Evolutionary conservation across 2,797 vertebrate genomes (phyloP), one percentile per base, ranked within the genome.

Genomic region (Arnoldichthys spilopterus): DNA sequence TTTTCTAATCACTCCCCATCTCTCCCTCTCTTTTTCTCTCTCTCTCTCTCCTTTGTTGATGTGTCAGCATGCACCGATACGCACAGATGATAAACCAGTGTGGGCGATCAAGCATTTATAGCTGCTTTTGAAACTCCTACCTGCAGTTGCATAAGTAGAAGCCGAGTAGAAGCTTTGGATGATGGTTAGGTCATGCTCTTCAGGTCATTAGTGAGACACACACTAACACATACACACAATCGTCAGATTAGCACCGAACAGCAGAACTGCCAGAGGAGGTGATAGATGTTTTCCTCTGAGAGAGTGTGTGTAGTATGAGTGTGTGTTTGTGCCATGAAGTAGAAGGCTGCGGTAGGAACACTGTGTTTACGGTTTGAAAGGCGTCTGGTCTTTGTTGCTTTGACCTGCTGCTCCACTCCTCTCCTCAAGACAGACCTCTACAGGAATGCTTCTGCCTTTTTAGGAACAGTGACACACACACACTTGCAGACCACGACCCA

Each of bases 391-490:
- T 93, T 90, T 93, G 92, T 93, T 77, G 79, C 79, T 91, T 79
- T 89, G 85, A 74, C 72, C 83, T 71, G 20, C 72, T 76, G 45
- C 74, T 72, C 74, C 32, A 72, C 77, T 72, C 66, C 63, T 81
- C 79, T 70, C 61, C 62, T 71, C 49, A 71, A 78, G 70, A 76
- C 67, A 72, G 54, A 62, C 85, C 85, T 81, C 76, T 79, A 84
- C 67, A 79, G 79, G 87, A 85, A 92, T 93, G 90, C 90, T 94
- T 92, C 90, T 92, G 84, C 92, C 93, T 94, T 94, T 93, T 94
- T 93, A 91, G 93, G 93, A 91, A 88, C 89, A 89, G 87, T 82
- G 73, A 75, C 43, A 82, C 58, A 69, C 70, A 82, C 75, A 77
- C 63, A 54, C 32, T 58, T 20, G 45, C 34, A 67, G n/a, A 58